These are phyloP conservation scores for Entelurus aequoreus DNA, from an alignment of 2,113 vertebrate genomes.

Conservation along the genomic window DNA sequence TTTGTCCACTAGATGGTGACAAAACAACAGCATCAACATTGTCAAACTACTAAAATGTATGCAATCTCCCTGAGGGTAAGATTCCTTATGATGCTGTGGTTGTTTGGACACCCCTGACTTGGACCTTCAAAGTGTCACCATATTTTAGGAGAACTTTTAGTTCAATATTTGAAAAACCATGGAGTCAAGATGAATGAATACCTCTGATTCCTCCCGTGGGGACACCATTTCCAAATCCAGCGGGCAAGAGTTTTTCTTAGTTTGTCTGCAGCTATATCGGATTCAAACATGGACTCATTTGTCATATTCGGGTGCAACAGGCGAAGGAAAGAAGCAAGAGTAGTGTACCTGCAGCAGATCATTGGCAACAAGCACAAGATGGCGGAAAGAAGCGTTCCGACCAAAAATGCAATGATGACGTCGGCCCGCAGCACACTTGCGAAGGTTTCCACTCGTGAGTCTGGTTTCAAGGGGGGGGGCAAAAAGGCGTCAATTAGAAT, in stretches of 20 bases:
- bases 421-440: accelerated
- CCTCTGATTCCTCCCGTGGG: not conserved
- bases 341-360: constrained; percentile 35
- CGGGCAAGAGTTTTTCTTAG: not conserved
- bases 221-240: constrained; percentile 34
- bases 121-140: no score
- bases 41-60: no score
- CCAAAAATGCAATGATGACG: constrained; percentile 18
- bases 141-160: no score
- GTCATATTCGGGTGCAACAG: not conserved
- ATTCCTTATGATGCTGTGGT: no score
- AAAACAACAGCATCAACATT: no score
- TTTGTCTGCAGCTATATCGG: constrained; percentile 7
- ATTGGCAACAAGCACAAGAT: constrained; percentile 19
- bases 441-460: accelerated
- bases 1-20: no score
- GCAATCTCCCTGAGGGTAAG: no score
- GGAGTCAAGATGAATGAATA: constrained; percentile 3
- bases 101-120: no score
- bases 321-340: not conserved
- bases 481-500: no score
- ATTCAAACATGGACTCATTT: not conserved
- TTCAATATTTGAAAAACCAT: no score
- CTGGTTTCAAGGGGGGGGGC: not conserved
- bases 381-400: constrained; percentile 30